phyloP scores from a whole-genome alignment of 2,888 invertebrate genomes.

The Platynereis dumerilii region DNA sequence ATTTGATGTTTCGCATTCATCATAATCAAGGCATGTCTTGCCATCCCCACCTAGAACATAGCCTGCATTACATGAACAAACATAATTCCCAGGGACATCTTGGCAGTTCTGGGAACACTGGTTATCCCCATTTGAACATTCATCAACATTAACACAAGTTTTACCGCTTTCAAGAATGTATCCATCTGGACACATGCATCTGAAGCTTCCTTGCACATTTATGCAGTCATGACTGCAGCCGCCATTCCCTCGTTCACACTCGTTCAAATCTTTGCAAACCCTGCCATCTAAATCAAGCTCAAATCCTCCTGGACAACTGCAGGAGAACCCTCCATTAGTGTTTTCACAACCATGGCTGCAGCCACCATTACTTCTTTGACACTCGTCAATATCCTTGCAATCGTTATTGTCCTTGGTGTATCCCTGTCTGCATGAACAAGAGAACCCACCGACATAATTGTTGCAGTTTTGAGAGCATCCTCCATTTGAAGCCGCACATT shows the following conservation, averaged over 20 bases:
- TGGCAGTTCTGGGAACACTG: constrained; percentile 40
- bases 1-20: constrained; percentile 4
- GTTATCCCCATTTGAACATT: constrained; percentile 5
- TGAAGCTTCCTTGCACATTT: not conserved
- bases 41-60: not conserved
- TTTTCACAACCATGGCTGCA: constrained; percentile 6
- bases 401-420: not conserved
- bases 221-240: not conserved
- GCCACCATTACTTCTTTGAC: not conserved
- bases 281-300: not conserved
- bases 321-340: not conserved
- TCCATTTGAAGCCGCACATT: constrained; percentile 1
- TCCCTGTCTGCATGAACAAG: constrained; percentile 5
- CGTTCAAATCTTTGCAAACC: not conserved
- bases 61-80: not conserved
- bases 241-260: not conserved
- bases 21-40: not conserved
- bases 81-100: constrained; percentile 45
- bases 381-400: not conserved
- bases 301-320: not conserved
- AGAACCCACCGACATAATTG: not conserved
- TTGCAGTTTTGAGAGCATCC: not conserved
- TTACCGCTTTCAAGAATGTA: not conserved
- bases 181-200: constrained; percentile 3
- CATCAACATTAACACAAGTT: constrained; percentile 1